Evolutionary conservation across 2,113 vertebrate species (phyloP), one percentile per base, ranked within the genome.

Genomic region (Aleadryas rufinucha): DNA sequence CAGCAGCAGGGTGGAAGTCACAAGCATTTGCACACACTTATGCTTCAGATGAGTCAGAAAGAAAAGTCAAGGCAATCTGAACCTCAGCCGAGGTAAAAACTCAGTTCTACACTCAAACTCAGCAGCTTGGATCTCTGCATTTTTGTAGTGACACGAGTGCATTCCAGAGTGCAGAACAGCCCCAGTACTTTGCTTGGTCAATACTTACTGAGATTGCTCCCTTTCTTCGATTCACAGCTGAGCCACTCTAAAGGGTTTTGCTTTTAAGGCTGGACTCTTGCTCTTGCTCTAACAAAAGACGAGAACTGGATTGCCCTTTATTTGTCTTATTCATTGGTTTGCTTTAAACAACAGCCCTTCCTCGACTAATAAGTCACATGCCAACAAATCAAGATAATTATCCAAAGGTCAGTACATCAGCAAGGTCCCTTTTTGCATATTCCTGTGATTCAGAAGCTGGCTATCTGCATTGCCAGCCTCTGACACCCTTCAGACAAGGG

Each of bases 321-420:
- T 50, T 53, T 15, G 3, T 0, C 4, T 31, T 52, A 59, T 44
- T 88, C 70, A 83, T 37, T 50, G 27, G 31, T 45, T 78, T 27
- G 14, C 35, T 65, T 78, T 50, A 78, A 91, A 84, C 42, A 93
- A n/a, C 63, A 71, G 60, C 31, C 6, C 44, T 86, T 90, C 47
- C 83, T 66, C 84, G 39, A 50, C 64, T 81, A 88, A 1, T 52
- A 77, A 93, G 50, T 86, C 85, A 81, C 9, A 68, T 0, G 0
- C 17, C 68, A 89, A 86, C 85, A 90, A 80, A 93, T 90, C 59
- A 88, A 74, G 91, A 13, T 80, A 95, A 95, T 89, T 90, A 85
- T 28, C 23, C 81, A 42, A 80, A 82, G 81, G 87, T 93, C 91
- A 91, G n/a, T 16, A 66, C 31, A 64, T 44, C 53, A 90, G 27